Evolutionary conservation across 2,888 invertebrate genomes (phyloP).

Genomic region (Lasius platythorax): DNA sequence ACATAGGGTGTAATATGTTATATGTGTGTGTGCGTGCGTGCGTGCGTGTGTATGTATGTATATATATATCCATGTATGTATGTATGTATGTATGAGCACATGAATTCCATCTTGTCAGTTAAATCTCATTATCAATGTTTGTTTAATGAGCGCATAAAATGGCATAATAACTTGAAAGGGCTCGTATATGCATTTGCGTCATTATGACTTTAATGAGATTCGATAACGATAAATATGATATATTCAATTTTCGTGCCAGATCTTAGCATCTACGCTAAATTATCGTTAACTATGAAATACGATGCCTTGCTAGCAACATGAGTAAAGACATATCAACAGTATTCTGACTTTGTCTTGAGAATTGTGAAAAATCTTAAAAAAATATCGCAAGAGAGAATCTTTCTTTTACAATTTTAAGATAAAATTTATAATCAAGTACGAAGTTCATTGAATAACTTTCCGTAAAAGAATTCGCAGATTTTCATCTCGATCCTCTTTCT

Average conservation of each 20-base stretch:
- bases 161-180: not conserved
- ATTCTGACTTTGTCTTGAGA: not conserved
- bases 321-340: not conserved
- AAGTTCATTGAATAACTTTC: slow-evolving; percentile 10
- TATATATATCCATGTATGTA: not conserved
- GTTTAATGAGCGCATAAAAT: slow-evolving; percentile 17
- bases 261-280: not conserved
- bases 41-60: no score
- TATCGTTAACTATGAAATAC: slow-evolving; percentile 29
- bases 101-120: not conserved
- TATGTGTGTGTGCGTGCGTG: no score
- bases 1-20: no score
- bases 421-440: slow-evolving; percentile 27
- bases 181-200: not conserved
- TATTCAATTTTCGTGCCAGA: slow-evolving; percentile 6
- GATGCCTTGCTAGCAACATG: not conserved
- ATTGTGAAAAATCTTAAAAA: not conserved
- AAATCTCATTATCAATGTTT: slow-evolving; percentile 6
- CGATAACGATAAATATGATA: slow-evolving; percentile 8
- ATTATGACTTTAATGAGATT: slow-evolving; percentile 59
- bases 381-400: not conserved
- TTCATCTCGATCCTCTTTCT: not conserved
- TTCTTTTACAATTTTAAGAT: slow-evolving; percentile 3
- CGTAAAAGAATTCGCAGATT: slow-evolving; percentile 40
- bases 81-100: not conserved